Evolutionary conservation across 2,888 invertebrate genomes (phyloP), one percentile per base, ranked within the genome.

Genomic region (Trypoxylon attenuatum): DNA sequence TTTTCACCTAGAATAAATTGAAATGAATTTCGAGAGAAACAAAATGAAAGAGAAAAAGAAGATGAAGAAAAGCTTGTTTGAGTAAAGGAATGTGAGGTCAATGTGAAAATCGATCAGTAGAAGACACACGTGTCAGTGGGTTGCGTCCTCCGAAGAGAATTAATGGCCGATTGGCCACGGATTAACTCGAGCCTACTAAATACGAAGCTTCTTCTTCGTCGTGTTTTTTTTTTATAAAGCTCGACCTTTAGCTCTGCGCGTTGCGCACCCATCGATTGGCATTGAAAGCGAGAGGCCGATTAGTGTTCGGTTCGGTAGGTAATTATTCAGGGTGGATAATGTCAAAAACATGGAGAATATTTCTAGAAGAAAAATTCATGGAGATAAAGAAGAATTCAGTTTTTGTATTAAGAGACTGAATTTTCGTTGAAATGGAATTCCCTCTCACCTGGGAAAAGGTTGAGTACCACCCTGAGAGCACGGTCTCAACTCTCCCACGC

Each of bases 401-500:
- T n/a, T n/a, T n/a, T n/a, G n/a, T n/a, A n/a, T n/a, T n/a, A n/a
- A n/a, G n/a, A n/a, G n/a, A n/a, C n/a, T n/a, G n/a, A n/a, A n/a
- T n/a, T n/a, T n/a, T n/a, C n/a, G n/a, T n/a, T n/a, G n/a, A n/a
- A n/a, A n/a, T n/a, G n/a, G 69, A 64, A 80, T 76, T 78, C 78
- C 75, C 76, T 79, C 73, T 81, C 81, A 80, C 80, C 82, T 81
- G 81, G 73, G 68, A 63, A 74, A 81, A n/a, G 73, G 81, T 84
- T 83, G 82, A 83, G 83, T 82, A 83, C 83, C 81, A 67, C 70
- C 78, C 78, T 67, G 71, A 50, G 56, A 67, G 63, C 75, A 63
- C 72, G 77, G 58, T n/a, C n/a, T n/a, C n/a, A 80, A 79, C 80
- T 80, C 84, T 84, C 84, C 83, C 84, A 84, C 84, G 83, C 83